phyloP scores from a whole-genome alignment of 2,113 vertebrate genomes.

The Clarias macrocephalus region DNA sequence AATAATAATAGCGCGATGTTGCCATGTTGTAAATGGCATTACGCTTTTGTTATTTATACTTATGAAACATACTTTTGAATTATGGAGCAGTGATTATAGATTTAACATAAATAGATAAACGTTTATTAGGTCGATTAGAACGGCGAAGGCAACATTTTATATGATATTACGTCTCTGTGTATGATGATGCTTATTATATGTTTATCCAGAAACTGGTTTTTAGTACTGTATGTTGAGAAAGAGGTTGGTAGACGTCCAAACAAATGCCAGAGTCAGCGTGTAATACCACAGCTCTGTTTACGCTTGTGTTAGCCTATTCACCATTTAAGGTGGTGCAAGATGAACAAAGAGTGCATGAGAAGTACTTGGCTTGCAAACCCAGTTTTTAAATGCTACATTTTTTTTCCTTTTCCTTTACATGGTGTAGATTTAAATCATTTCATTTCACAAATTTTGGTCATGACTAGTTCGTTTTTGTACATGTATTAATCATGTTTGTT shows the following conservation, averaged over 20 bases:
- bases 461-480: neutral
- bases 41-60: neutral
- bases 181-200: neutral
- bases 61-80: neutral
- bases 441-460: neutral
- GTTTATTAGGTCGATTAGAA: neutral
- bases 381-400: neutral
- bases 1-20: conserved; percentile 39
- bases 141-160: neutral
- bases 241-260: conserved; percentile 58
- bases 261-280: conserved; percentile 62
- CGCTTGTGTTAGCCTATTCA: conserved; percentile 46
- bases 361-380: neutral
- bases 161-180: neutral
- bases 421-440: neutral
- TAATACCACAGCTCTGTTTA: conserved; percentile 59
- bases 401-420: neutral
- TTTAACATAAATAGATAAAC: neutral
- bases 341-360: conserved; percentile 28
- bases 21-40: conserved; percentile 29
- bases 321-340: conserved; percentile 66
- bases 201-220: neutral
- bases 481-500: neutral
- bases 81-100: neutral
- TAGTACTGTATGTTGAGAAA: conserved; percentile 7